phyloP scores from a whole-genome alignment of 2,888 invertebrate species.

The Operophtera brumata region DNA sequence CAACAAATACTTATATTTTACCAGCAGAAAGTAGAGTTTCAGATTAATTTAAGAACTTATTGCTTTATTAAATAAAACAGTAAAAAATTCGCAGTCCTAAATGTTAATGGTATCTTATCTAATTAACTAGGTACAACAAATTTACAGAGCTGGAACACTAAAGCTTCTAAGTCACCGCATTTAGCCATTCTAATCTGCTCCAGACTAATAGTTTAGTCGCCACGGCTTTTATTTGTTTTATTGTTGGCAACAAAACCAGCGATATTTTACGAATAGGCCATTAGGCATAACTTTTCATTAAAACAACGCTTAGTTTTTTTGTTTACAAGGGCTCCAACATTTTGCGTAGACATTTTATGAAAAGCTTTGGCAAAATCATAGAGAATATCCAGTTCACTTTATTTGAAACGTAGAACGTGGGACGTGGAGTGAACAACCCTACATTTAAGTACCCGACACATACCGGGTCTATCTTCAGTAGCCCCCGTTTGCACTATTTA shows the following conservation, averaged over 20 bases:
- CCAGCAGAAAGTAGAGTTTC: too few relatives aligned
- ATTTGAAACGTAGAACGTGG: too few relatives aligned
- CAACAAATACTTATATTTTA: too few relatives aligned
- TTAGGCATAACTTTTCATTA: constrained; percentile 40
- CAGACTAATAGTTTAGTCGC: constrained; percentile 13
- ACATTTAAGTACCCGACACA: too few relatives aligned
- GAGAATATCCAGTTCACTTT: neutral
- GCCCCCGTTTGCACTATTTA: neutral
- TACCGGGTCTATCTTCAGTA: too few relatives aligned
- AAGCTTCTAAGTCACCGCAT: constrained; percentile 19
- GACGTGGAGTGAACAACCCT: too few relatives aligned
- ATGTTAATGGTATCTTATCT: neutral
- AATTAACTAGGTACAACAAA: constrained; percentile 14
- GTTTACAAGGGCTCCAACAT: constrained; percentile 35
- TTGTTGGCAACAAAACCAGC: constrained; percentile 4
- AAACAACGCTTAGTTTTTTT: constrained; percentile 32
- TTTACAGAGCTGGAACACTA: constrained; percentile 10
- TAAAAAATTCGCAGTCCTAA: too few relatives aligned
- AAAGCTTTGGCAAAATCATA: constrained; percentile 28
- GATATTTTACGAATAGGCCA: constrained; percentile 30
- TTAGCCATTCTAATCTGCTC: constrained; percentile 23
- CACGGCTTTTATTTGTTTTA: constrained; percentile 19
- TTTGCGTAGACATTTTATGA: constrained; percentile 38
- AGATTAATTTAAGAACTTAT: too few relatives aligned
- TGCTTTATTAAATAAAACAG: too few relatives aligned